Conservation (phyloP, 2,113 vertebrate species). For the Mionectes macconnelli region DNA sequence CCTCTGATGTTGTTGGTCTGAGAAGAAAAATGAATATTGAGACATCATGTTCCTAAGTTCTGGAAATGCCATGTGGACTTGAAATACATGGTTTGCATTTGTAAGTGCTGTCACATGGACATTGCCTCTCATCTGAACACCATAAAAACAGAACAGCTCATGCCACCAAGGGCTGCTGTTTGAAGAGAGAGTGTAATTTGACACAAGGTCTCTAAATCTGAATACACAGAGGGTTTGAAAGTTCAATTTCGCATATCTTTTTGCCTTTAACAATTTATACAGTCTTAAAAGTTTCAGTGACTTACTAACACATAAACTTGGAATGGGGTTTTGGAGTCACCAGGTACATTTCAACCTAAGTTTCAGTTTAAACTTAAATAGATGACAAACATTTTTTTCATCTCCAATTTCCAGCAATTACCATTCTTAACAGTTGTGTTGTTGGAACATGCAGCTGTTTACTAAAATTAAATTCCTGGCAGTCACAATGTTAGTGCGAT, state of each 20-base stretch:
- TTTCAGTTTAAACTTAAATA: neutral
- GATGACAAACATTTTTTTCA: neutral
- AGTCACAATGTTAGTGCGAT: neutral
- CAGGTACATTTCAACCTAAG: neutral
- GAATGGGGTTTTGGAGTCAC: neutral
- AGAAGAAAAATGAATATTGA: conserved; percentile 20
- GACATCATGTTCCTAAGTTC: neutral
- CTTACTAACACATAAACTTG: neutral
- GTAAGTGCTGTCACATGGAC: neutral
- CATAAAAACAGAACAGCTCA: neutral
- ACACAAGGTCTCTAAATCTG: neutral
- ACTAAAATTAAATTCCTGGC: neutral
- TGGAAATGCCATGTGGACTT: neutral
- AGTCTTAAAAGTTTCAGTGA: neutral
- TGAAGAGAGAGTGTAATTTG: neutral
- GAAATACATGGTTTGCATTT: conserved; percentile 11
- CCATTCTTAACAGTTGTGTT: neutral
- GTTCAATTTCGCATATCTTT: neutral
- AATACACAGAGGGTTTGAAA: neutral
- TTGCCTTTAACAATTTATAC: neutral
- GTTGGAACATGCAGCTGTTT: conserved; percentile 5
- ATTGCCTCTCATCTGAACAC: neutral
- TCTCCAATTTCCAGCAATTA: neutral
- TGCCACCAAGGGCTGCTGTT: neutral
- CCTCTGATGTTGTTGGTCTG: conserved; percentile 9